Evolutionary conservation across 64 coral and sea anemone species (phyloP), one percentile per base, ranked within the genome.

Genomic region (Exaiptasia diaphana): DNA sequence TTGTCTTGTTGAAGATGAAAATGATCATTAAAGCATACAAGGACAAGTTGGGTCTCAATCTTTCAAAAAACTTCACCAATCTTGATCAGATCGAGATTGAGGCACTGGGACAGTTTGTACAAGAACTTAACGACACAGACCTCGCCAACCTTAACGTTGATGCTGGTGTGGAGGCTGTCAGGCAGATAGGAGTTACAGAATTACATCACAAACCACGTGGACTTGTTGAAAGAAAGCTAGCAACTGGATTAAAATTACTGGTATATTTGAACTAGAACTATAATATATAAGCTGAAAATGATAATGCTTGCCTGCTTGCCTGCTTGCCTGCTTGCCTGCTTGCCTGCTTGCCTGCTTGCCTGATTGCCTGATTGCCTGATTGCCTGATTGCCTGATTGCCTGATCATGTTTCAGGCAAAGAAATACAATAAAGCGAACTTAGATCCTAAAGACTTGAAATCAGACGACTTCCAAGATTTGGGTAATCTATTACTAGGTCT

Each of bases 401-500:
- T 24, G 1, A 6, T 38, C 1, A 68, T 32, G 6, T 26, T 72
- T 40, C 20, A 88, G 85, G 85, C 61, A 4, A 80, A 71, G 36
- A 28, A 5, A 36, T 63, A 64, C 24, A 23, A 48, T 30, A 30
- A 43, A 18, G 44, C 28, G 13, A 64, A 45, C 10, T 4, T 88
- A 26, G 27, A 53, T 28, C 75, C 85, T 4, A 71, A 36, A 12
- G 74, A 88, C 12, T 46, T 88, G 28, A 56, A 24, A 9, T 46
- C 75, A 53, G 59, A 88, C 13, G 85, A 88, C 17, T 59, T 88
- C 2, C 75, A 60, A 41, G 85, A 88, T 40, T 10, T 88, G 0
- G 85, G 85, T 2, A 80, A 80, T 45, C 85, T 88, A 41, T n/a
- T 65, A 26, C 68, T 67, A 18, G 85, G 85, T 13, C 33, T 88